Conservation (phyloP, 23 tunicate genomes). For the Trididemnum miniatum region DNA sequence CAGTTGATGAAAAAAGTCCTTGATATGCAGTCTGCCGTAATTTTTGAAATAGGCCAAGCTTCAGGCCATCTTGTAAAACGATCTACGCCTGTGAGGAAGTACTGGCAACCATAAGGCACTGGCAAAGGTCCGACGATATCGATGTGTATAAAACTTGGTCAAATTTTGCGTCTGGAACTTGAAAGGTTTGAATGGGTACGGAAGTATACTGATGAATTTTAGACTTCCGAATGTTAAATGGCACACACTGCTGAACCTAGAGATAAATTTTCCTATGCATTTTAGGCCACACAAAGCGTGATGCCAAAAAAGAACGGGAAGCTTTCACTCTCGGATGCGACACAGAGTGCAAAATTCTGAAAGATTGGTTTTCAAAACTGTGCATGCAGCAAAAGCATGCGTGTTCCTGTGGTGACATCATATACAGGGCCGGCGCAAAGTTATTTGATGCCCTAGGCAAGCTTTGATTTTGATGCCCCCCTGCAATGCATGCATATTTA, state of each 20-base stretch:
- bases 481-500: too few species aligned
- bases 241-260: conserved; percentile 7
- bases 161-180: conserved; percentile 9
- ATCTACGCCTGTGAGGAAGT: too few species aligned
- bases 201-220: conserved; percentile 11
- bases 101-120: too few species aligned
- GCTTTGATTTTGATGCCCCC: too few species aligned
- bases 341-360: neutral
- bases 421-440: too few species aligned
- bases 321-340: conserved; percentile 36
- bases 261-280: neutral
- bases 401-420: conserved; percentile 19
- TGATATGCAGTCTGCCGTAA: too few species aligned
- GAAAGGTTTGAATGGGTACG: neutral
- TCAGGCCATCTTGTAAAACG: too few species aligned
- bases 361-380: neutral
- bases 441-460: too few species aligned
- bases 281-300: conserved; percentile 28
- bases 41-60: too few species aligned
- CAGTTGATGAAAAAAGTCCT: too few species aligned
- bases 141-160: conserved; percentile 9
- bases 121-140: conserved; percentile 59
- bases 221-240: conserved; percentile 32
- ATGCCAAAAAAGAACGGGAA: conserved; percentile 6
- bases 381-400: conserved; percentile 7